A percentile compares a stretch with the other conserved stretches of the same genome.
Conservation (phyloP, 2,888 invertebrate genomes). For the Drosophila nr. perissopoda region DNA sequence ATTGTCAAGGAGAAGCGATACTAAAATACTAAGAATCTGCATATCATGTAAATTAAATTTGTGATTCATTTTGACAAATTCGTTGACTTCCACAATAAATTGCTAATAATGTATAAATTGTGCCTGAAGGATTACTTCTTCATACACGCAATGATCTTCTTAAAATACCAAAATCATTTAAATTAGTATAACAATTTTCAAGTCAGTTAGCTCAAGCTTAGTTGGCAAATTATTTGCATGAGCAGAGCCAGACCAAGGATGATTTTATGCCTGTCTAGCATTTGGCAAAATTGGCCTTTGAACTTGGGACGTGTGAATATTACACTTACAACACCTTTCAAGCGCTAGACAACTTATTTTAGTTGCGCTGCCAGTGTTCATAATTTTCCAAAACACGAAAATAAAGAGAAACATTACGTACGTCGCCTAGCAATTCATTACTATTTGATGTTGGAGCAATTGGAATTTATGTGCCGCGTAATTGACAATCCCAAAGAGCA, state of each 20-base stretch:
- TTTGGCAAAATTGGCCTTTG: slow-evolving; percentile 3
- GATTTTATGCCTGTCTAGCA: slow-evolving; percentile 18
- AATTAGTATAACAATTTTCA: not conserved
- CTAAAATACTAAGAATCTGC: not conserved
- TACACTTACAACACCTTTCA: slow-evolving; percentile 38
- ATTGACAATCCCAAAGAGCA: slow-evolving; percentile 62
- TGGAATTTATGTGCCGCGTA: slow-evolving; percentile 71
- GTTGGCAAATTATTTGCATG: slow-evolving; percentile 15
- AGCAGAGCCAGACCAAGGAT: slow-evolving; percentile 1
- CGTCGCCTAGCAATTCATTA: slow-evolving; percentile 64
- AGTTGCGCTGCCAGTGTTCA: slow-evolving; percentile 35
- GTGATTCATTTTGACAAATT: not conserved
- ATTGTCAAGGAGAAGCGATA: not conserved
- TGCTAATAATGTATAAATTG: not conserved
- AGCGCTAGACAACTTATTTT: slow-evolving; percentile 51
- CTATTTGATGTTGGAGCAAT: slow-evolving; percentile 66
- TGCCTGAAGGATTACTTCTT: not conserved
- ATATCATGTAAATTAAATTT: not conserved
- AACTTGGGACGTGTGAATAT: slow-evolving; percentile 12
- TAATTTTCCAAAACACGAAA: slow-evolving; percentile 16
- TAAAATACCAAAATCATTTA: not conserved
- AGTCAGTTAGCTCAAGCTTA: not conserved
- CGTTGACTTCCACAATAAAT: not conserved
- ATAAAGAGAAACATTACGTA: slow-evolving; percentile 36
- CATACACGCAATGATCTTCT: not conserved